Conservation (phyloP, 2,888 invertebrate species). For the Corbicula japonica region DNA sequence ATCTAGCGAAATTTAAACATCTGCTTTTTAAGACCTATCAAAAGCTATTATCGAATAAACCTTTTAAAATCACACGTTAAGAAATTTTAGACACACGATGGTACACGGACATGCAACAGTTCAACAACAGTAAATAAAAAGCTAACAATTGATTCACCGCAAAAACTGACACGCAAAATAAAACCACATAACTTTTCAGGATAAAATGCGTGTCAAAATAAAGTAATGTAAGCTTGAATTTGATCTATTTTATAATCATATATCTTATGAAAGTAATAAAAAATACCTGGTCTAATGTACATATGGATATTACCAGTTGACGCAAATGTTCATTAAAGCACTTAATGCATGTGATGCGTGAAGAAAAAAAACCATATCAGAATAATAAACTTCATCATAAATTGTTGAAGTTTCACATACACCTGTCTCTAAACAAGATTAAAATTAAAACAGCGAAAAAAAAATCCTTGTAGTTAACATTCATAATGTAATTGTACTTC, state of each 20-base stretch:
- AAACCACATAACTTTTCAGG: slow-evolving; percentile 14
- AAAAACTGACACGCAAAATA: slow-evolving; percentile 23
- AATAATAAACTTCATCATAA: too few relatives aligned
- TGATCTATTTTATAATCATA: slow-evolving; percentile 35
- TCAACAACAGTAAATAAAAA: slow-evolving; percentile 24
- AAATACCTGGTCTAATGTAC: slow-evolving; percentile 18
- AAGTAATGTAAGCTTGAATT: slow-evolving; percentile 22
- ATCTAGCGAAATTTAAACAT: slow-evolving; percentile 21
- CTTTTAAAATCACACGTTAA: slow-evolving; percentile 16
- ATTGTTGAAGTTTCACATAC: too few relatives aligned
- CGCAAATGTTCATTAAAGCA: too few relatives aligned
- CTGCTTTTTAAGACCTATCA: slow-evolving; percentile 19
- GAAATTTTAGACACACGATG: slow-evolving; percentile 22
- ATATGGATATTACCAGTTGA: too few relatives aligned
- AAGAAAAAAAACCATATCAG: too few relatives aligned
- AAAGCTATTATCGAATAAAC: slow-evolving; percentile 27
- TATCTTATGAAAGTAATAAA: slow-evolving; percentile 28
- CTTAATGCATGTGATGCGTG: too few relatives aligned
- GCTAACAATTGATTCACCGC: slow-evolving; percentile 17
- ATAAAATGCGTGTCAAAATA: slow-evolving; percentile 35
- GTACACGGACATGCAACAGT: slow-evolving; percentile 15
- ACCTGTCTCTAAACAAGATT: too few relatives aligned
- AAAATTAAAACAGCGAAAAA: too few relatives aligned
- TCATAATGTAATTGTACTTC: too few relatives aligned
- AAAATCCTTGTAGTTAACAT: too few relatives aligned